Evolutionary conservation across 2,888 invertebrate species (phyloP).

Genomic region (Agonum fuliginosum): DNA sequence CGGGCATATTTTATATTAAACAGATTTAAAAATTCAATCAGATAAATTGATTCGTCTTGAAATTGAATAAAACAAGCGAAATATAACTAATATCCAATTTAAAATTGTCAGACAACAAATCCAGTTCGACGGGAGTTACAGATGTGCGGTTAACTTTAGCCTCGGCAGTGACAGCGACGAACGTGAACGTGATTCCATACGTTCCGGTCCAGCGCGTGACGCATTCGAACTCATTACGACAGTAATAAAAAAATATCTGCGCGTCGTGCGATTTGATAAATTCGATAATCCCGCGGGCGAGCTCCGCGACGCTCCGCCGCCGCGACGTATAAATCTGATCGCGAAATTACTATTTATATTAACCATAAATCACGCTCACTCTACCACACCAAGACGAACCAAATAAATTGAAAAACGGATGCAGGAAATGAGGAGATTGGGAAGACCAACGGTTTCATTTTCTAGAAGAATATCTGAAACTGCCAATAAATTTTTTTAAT

Average conservation of each 20-base stretch:
- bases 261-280: conserved; percentile 49
- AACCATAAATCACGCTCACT: conserved; percentile 51
- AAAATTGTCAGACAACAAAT: conserved; percentile 30
- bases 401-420: conserved; percentile 53
- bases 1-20: too few relatives aligned
- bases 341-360: conserved; percentile 57
- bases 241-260: conserved; percentile 51
- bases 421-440: too few relatives aligned
- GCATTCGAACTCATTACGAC: conserved; percentile 45
- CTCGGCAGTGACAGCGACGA: background rate
- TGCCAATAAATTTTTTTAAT: too few relatives aligned
- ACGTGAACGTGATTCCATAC: conserved; percentile 8
- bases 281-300: conserved; percentile 50
- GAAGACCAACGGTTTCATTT: too few relatives aligned
- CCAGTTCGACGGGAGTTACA: background rate
- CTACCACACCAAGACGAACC: background rate
- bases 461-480: too few relatives aligned
- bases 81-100: conserved; percentile 30
- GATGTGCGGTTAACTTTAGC: background rate
- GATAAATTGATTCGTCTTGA: background rate
- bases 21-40: too few relatives aligned
- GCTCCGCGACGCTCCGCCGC: background rate
- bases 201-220: conserved; percentile 26
- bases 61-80: background rate
- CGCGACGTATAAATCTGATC: conserved; percentile 55